Evolutionary conservation across 2,888 invertebrate genomes (phyloP).

Genomic region (Amorpha juglandis): DNA sequence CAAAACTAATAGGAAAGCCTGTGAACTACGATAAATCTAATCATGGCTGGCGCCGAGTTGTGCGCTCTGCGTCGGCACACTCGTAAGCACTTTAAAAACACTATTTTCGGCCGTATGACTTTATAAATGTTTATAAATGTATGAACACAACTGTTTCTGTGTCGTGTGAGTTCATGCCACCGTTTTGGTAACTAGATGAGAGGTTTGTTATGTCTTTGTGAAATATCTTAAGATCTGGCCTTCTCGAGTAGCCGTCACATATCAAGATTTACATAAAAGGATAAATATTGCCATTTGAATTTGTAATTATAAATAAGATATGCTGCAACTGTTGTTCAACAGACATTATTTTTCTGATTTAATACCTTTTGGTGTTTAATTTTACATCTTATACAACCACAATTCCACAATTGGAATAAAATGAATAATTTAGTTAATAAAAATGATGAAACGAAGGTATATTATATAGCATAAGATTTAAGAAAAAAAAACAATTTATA

Average conservation of each 20-base stretch:
- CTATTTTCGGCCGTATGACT: slow-evolving; percentile 26
- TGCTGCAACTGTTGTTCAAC: too few relatives aligned
- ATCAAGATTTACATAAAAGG: background rate
- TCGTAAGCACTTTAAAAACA: slow-evolving; percentile 19
- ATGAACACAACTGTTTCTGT: background rate
- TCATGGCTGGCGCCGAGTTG: slow-evolving; percentile 53
- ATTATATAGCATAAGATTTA: background rate
- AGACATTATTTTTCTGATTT: background rate
- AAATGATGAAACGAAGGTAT: background rate
- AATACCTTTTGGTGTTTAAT: background rate
- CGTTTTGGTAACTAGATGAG: slow-evolving; percentile 21
- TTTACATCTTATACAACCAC: too few relatives aligned
- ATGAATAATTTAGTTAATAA: background rate
- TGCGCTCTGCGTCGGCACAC: slow-evolving; percentile 39
- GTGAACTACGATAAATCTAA: slow-evolving; percentile 63
- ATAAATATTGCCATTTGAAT: slow-evolving; percentile 4
- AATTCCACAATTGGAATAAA: too few relatives aligned
- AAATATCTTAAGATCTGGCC: slow-evolving; percentile 17
- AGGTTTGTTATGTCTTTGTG: slow-evolving; percentile 3
- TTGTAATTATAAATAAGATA: too few relatives aligned
- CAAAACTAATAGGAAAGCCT: slow-evolving; percentile 51
- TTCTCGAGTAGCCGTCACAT: background rate
- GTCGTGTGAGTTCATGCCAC: slow-evolving; percentile 21
- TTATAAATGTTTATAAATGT: slow-evolving; percentile 9
- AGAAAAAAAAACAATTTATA: too few relatives aligned